phyloP scores from a whole-genome alignment of 35 echinoderm and acorn worm species.

The Ptychodera flava region DNA sequence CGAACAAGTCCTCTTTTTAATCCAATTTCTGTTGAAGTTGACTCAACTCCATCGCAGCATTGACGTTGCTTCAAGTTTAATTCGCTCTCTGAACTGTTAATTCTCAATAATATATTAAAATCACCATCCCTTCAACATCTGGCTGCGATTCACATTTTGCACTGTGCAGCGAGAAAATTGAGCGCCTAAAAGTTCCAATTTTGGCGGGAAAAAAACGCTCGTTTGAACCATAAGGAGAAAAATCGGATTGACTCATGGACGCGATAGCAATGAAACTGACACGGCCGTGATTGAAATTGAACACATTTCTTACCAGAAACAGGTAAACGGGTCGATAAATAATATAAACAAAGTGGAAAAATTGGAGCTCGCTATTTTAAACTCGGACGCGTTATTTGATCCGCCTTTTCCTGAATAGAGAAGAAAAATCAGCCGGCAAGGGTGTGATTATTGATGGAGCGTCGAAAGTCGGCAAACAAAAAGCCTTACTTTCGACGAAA shows the following conservation, averaged over 20 bases:
- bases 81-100: too few relatives aligned
- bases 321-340: neutral
- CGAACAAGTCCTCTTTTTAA: too few relatives aligned
- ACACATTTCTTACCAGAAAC: neutral
- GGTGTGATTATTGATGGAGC: neutral
- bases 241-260: neutral
- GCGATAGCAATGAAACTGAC: neutral
- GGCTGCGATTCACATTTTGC: too few relatives aligned
- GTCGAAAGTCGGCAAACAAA: neutral
- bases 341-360: neutral
- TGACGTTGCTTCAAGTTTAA: too few relatives aligned
- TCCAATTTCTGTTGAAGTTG: too few relatives aligned
- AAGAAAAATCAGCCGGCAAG: neutral
- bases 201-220: too few relatives aligned
- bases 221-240: too few relatives aligned
- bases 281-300: neutral
- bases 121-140: too few relatives aligned
- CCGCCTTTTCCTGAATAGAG: neutral
- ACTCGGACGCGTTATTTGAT: neutral
- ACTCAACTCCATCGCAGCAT: too few relatives aligned
- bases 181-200: too few relatives aligned
- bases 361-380: neutral
- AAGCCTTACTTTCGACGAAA: neutral
- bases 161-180: too few relatives aligned
- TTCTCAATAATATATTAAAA: too few relatives aligned